These are phyloP conservation scores for Eira barbara DNA, from an alignment of 2,113 vertebrate genomes.

Conservation along the genomic window DNA sequence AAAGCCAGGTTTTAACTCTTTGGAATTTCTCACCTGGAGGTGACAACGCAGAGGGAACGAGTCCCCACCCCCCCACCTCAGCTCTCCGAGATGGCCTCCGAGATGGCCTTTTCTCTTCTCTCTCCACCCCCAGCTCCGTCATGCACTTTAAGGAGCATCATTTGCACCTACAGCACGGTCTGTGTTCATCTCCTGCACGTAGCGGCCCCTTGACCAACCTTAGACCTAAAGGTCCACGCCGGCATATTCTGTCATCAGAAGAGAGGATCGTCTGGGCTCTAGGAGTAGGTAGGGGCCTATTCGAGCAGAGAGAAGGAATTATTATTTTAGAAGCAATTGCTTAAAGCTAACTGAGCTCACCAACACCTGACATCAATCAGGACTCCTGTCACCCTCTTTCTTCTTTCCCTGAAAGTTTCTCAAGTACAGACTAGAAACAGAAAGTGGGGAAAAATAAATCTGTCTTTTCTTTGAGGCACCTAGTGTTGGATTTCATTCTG, in stretches of 20 bases:
- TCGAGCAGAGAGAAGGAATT: background rate
- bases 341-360: conserved; percentile 23
- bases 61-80: background rate
- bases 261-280: background rate
- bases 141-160: background rate
- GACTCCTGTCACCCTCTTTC: background rate
- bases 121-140: rapidly evolving
- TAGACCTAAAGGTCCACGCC: background rate
- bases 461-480: background rate
- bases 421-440: background rate
- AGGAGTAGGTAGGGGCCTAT: background rate
- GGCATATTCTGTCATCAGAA: background rate
- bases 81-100: too few relatives aligned
- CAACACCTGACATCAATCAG: background rate
- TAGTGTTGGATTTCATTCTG: background rate
- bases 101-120: background rate
- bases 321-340: conserved; percentile 25
- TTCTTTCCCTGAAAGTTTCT: background rate
- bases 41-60: background rate
- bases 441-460: background rate
- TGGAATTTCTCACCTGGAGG: background rate
- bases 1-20: background rate
- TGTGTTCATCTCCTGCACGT: background rate
- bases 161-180: background rate
- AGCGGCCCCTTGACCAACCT: background rate